Conservation (phyloP, 1,140 invertebrate genomes). For the Acromyrmex charruanus region DNA sequence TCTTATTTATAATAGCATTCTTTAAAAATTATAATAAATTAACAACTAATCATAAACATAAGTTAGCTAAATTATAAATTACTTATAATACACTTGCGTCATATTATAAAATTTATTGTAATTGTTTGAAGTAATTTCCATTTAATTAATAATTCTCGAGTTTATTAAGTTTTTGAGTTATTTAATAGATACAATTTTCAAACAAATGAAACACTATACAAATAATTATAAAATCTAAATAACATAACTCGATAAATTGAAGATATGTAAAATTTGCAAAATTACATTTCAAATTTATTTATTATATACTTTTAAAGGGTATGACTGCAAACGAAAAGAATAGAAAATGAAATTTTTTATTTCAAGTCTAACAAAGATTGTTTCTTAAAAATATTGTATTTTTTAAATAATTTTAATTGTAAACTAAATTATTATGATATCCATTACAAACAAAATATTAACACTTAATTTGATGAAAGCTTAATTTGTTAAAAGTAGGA, state of each 20-base stretch:
- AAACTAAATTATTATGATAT: neutral
- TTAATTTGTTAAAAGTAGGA: slow-evolving; percentile 2
- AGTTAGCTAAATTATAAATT: neutral
- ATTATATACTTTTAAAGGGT: neutral
- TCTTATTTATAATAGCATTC: neutral
- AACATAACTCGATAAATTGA: neutral
- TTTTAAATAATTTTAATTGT: neutral
- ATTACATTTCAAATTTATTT: neutral
- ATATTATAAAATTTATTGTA: neutral
- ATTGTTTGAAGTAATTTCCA: neutral
- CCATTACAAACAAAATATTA: neutral
- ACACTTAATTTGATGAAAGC: slow-evolving; percentile 1
- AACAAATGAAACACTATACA: neutral
- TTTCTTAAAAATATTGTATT: neutral
- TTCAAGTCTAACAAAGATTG: neutral
- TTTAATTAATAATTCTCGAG: neutral
- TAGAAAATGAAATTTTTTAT: neutral
- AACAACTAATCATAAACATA: neutral
- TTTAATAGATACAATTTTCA: too few relatives aligned
- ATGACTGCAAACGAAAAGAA: neutral
- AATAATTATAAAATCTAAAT: neutral
- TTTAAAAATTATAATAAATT: neutral
- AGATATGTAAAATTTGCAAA: slow-evolving; percentile 1
- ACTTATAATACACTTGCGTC: neutral
- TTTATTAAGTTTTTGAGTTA: too few relatives aligned